Conservation (phyloP, 1,140 invertebrate species). For the Leptopilina clavipes region DNA sequence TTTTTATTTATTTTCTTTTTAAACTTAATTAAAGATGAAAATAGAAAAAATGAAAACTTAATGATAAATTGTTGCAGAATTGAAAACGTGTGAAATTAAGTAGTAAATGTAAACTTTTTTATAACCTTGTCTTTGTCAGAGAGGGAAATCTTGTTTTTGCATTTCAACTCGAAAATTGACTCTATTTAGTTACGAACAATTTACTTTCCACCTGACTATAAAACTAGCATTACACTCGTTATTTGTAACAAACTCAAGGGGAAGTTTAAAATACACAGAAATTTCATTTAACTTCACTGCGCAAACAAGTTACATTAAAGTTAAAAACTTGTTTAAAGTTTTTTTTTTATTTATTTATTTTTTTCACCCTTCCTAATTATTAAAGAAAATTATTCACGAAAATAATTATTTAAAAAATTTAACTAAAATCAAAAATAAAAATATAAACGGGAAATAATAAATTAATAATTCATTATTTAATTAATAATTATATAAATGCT, state of each 20-base stretch:
- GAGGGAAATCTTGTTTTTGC: neutral
- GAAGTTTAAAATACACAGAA: constrained; percentile 6
- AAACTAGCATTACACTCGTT: constrained; percentile 11
- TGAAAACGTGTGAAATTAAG: neutral
- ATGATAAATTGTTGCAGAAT: neutral
- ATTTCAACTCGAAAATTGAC: constrained; percentile 9
- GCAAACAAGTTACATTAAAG: constrained; percentile 7
- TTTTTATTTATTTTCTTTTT: too few species aligned
- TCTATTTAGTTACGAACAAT: constrained; percentile 31
- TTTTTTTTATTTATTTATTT: too few species aligned
- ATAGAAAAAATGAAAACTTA: too few species aligned
- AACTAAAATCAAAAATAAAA: neutral
- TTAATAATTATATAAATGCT: neutral
- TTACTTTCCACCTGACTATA: constrained; percentile 25
- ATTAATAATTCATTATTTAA: too few species aligned
- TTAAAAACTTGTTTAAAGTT: neutral
- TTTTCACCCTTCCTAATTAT: neutral
- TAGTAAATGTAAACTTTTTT: neutral
- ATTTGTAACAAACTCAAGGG: constrained; percentile 19
- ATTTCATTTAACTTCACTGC: constrained; percentile 6
- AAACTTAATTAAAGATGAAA: too few species aligned
- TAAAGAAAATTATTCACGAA: too few species aligned
- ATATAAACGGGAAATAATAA: too few species aligned
- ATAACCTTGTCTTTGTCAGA: neutral
- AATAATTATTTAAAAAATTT: too few species aligned